Base-by-base conservation (phyloP, 1,140 invertebrate species). In the Brachionus angularis region DNA sequence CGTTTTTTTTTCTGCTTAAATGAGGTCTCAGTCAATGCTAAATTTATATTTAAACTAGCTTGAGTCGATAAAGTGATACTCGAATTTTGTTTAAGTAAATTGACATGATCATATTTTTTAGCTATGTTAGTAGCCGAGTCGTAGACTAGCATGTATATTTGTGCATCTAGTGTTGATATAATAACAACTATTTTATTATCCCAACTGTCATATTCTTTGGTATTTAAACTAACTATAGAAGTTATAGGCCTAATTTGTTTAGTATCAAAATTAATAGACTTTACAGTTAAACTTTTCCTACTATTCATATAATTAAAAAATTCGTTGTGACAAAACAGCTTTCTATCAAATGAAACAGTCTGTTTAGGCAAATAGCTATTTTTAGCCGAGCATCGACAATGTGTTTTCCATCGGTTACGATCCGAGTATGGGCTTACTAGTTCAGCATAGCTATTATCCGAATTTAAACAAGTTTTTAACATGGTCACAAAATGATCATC, bases 221-320 rank as follows among this genome's bases (percentile, higher is more conserved):
- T 34, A n/a, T 36, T 47, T 29, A 50, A 27, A 47, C 62, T 67
- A 1, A 42, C 12, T n/a, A 67, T 33, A 18, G 62, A 39, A 8
- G 25, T 67, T 3, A 67, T 31, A 3, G 42, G 62, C 14, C 25
- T 21, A 16, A 67, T 14, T 7, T 33, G 14, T 0, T 10, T 10
- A 10, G 16, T 7, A 14, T 67, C 62, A 5, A 67, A 3, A 16
- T 16, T 3, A n/a, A 67, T 46, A 12, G 62, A 50, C 21, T 46
- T 34, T 14, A 42, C 25, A 10, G 16, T 50, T 18, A 67, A 67
- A 18, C 39, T 50, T 47, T 50, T 46, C n/a, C 62, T 27, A 23
- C 62, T 67, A 36, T 67, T 67, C 47, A 67, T 67, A 23, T 67
- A 67, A 34, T 67, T 67, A 34, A 67, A 67, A 47, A 67, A 50